Base-by-base conservation (phyloP, 2,113 vertebrate genomes). In the Toxotes chatareus region DNA sequence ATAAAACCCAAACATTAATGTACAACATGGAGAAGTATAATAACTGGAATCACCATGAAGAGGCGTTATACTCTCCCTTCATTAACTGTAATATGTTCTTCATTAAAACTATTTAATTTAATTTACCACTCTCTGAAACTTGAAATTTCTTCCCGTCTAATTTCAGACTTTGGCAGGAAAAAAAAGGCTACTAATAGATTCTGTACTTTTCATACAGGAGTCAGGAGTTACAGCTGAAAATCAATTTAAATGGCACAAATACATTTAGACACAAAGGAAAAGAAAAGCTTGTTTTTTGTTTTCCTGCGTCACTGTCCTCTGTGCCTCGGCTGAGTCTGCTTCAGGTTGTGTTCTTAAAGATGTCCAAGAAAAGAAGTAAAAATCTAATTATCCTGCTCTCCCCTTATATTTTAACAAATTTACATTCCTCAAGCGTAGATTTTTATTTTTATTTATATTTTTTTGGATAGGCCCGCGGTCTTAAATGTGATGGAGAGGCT, bases 331-430 rank as follows among this genome's bases (percentile, higher is more conserved):
- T 79, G 27, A 6, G 76, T 76, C 87, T 55, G 76, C 89, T 71
- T 1, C 74, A 66, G 72, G 81, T 80, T 65, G n/a, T 79, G 51
- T 85, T 76, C 81, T 87, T 79, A 63, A 89, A 85, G 32, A 76
- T 67, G 60, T 85, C 76, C 76, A 81, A 79, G 63, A 74, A 74
- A 68, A 61, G 7, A 66, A 46, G 51, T 40, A 10, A 59, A 53
- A 55, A 72, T 32, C 57, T 38, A 74, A 77, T 32, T 32, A 64
- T 67, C 59, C 46, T 67, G 47, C 55, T 56, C 55, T 56, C 10
- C 23, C 11, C n/a, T 4, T 60, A 49, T 31, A 46, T 8, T 74
- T 70, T n/a, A 0, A 68, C 7, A 57, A 17, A 78, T 78, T 38
- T 75, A 53, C 27, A 70, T 75, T 73, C 19, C 21, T 76, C 65